Evolutionary conservation across 2,888 invertebrate genomes (phyloP), one percentile per base, ranked within the genome.

Genomic region (Melieria crassipennis): DNA sequence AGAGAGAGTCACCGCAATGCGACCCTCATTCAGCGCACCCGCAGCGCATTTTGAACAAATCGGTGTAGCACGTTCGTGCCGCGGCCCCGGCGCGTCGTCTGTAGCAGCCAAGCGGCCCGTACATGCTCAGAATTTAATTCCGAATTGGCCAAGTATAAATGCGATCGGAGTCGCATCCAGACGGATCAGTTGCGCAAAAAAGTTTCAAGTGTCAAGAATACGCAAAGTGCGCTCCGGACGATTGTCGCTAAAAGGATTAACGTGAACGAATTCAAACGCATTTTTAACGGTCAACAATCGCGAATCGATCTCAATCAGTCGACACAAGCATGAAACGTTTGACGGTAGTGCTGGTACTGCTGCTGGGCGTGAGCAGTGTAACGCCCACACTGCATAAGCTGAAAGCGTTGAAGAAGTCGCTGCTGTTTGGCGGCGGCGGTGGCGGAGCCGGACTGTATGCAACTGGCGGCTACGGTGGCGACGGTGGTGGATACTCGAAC

Each of bases 401-500:
- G 50, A 74, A 74, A 70, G 71, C 57, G 13, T 57, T 75, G n/a
- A 75, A 74, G 70, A 74, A 75, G 9, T 13, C 61, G 10, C 52
- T 74, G 52, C 52, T 74, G 50, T 64, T 71, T 7, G 73, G 73
- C 42, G 73, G 75, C 16, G 72, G 61, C 42, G 72, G 73, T 6
- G 71, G 70, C 30, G 74, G 73, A 7, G 61, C 60, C n/a, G 30
- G 30, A 30, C 30, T 30, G 1, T 30, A 30, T 30, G 30, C 30
- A 30, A 1, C 1, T 30, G 62, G 75, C 13, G 30, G 43, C 10
- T 64, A 69, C 47, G 81, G 84, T 13, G 76, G 83, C 11, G 81
- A 83, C 7, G 79, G 84, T 7, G 80, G 83, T 10, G 82, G 84
- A 1, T 79, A 83, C 0, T 80, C 83, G 5, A 77, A 80, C 5